Evolutionary conservation across 2,113 vertebrate species (phyloP).

Genomic region (Siniperca chuatsi): DNA sequence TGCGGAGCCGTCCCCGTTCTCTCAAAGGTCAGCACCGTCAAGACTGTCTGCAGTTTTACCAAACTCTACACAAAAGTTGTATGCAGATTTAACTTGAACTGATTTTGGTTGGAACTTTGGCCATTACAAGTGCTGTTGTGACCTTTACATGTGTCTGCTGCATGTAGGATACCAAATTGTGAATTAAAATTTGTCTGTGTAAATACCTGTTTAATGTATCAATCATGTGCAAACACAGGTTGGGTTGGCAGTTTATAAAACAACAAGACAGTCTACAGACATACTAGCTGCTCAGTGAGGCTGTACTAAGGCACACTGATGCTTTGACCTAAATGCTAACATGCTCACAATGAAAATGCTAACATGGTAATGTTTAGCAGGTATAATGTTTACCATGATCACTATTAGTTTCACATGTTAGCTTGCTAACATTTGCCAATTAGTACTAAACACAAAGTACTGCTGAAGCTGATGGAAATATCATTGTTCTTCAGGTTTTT

Average conservation of each 20-base stretch:
- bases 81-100: background rate
- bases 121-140: background rate
- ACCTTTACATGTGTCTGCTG: background rate
- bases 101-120: background rate
- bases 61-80: background rate
- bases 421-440: background rate
- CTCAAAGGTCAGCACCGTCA: constrained; percentile 8
- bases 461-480: background rate
- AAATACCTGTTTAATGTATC: background rate
- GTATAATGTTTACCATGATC: too few relatives aligned
- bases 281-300: too few relatives aligned
- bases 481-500: too few relatives aligned
- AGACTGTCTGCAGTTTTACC: background rate
- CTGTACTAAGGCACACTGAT: too few relatives aligned
- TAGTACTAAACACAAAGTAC: background rate
- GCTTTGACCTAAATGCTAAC: background rate
- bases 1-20: background rate
- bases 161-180: background rate
- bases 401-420: background rate
- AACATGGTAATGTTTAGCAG: too few relatives aligned
- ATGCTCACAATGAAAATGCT: background rate
- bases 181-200: background rate
- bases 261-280: background rate
- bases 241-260: background rate
- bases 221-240: background rate